Conservation (phyloP, 2,113 vertebrate species). For the Myiozetetes cayanensis region DNA sequence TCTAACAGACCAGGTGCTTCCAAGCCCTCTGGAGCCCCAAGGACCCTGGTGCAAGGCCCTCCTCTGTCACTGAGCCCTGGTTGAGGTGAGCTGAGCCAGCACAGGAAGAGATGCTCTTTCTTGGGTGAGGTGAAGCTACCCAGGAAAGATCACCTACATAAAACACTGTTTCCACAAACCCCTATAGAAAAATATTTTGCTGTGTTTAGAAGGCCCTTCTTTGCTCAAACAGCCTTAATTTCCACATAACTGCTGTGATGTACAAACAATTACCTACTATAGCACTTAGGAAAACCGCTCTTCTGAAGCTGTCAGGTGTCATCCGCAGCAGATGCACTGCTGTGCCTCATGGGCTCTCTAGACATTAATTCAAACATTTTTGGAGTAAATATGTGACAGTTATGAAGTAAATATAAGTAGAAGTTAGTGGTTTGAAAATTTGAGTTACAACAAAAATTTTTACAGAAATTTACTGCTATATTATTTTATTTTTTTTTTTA, state of each 20-base stretch:
- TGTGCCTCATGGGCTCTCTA: neutral
- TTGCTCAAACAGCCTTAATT: fast-evolving
- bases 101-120: neutral
- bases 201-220: neutral
- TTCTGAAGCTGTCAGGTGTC: neutral
- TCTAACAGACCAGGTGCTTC: neutral
- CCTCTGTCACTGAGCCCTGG: fast-evolving
- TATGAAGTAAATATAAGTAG: neutral
- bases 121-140: neutral
- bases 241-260: neutral
- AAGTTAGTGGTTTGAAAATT: neutral
- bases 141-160: neutral
- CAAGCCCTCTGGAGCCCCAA: neutral
- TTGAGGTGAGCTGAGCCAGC: neutral
- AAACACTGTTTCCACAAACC: neutral
- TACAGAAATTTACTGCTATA: neutral
- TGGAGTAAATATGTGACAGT: neutral
- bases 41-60: fast-evolving
- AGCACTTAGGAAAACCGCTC: neutral
- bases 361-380: neutral
- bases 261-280: neutral
- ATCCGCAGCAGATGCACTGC: neutral
- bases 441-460: neutral
- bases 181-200: neutral
- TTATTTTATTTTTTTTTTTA: neutral